Percentiles rank a stretch among this genome's conserved stretches.
phyloP scores from a whole-genome alignment of 2,113 vertebrate species.

The Chloropsis hardwickii region DNA sequence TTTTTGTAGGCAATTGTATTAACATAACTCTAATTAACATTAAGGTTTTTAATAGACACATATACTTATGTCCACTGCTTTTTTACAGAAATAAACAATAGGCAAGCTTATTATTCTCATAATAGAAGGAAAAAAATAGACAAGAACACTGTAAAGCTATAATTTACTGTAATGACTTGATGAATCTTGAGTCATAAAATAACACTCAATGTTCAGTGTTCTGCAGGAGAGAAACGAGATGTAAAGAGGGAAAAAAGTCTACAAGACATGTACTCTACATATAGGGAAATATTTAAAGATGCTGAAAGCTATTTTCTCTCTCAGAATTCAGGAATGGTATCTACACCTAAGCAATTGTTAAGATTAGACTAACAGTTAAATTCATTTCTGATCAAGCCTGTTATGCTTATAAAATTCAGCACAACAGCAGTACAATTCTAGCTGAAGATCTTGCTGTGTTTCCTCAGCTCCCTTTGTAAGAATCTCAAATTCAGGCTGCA shows the following conservation, averaged over 20 bases:
- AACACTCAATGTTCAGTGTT: neutral
- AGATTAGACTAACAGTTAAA: neutral
- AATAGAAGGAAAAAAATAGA: neutral
- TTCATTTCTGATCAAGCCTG: neutral
- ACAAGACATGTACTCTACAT: neutral
- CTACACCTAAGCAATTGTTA: neutral
- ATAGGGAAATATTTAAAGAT: neutral
- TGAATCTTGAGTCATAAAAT: neutral
- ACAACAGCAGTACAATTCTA: neutral
- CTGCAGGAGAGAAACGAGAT: neutral
- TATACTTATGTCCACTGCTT: neutral
- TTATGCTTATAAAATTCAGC: neutral
- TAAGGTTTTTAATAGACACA: neutral
- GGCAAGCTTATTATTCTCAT: neutral
- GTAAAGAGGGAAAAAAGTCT: neutral
- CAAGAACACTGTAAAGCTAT: neutral
- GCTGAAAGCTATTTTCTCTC: neutral
- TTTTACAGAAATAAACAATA: neutral
- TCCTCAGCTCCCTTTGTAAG: neutral
- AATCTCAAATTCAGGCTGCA: neutral
- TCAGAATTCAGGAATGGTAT: neutral
- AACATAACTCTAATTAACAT: neutral
- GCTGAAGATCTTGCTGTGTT: neutral
- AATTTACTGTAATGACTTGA: neutral
- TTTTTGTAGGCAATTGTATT: neutral